phyloP scores from a whole-genome alignment of 2,113 vertebrate genomes.

The Periophthalmus modestus region DNA sequence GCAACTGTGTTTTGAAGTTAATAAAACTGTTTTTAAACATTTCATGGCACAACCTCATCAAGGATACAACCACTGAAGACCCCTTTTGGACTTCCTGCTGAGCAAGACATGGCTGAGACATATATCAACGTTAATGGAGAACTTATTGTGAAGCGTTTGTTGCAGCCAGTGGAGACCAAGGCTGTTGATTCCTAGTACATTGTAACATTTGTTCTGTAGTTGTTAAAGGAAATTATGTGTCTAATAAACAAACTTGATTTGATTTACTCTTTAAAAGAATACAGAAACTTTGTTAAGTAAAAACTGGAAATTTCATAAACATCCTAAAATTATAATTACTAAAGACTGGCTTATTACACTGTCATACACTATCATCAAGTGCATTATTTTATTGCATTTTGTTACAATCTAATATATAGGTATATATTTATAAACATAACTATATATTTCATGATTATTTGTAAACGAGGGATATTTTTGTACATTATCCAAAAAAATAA shows the following conservation, averaged over 20 bases:
- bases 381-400: too few species aligned
- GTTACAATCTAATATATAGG: too few species aligned
- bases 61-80: conserved; percentile 91
- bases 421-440: too few species aligned
- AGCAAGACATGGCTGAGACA: conserved; percentile 83
- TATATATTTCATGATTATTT: too few species aligned
- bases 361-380: too few species aligned
- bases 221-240: not conserved
- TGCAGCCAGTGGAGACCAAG: conserved; percentile 73
- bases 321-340: too few species aligned
- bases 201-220: not conserved
- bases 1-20: not conserved
- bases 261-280: not conserved
- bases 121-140: conserved; percentile 89
- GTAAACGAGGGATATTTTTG: too few species aligned
- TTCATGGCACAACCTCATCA: conserved; percentile 7
- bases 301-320: too few species aligned
- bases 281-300: too few species aligned
- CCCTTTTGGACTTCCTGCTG: conserved; percentile 87
- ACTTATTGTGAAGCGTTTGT: conserved; percentile 80
- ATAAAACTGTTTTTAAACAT: not conserved
- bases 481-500: too few species aligned
- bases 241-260: not conserved
- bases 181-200: conserved; percentile 64
- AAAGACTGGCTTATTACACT: too few species aligned